Conservation (phyloP, 2,797 vertebrate genomes). For the Spondyliosoma cantharus region DNA sequence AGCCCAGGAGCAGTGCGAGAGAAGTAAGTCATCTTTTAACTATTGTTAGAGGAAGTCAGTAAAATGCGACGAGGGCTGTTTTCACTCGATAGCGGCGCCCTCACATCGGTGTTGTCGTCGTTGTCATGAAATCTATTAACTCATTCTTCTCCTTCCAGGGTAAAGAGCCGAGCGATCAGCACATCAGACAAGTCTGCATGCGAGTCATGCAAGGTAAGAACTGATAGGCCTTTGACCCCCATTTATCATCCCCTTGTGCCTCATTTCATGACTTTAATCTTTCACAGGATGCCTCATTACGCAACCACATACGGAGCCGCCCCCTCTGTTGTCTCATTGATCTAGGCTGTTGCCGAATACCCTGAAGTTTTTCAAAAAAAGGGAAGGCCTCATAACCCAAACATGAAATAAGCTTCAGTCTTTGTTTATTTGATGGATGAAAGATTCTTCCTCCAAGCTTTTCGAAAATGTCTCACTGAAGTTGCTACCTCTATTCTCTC, state of each 20-base stretch:
- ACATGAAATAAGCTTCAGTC: slow-evolving; percentile 76
- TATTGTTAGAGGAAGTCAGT: neutral
- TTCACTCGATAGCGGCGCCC: slow-evolving; percentile 5
- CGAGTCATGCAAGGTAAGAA: slow-evolving; percentile 97
- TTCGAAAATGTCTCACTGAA: slow-evolving; percentile 67
- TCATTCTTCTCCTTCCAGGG: slow-evolving; percentile 84
- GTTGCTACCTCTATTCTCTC: slow-evolving; percentile 74
- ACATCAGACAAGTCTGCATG: slow-evolving; percentile 99
- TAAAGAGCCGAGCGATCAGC: slow-evolving; percentile 94
- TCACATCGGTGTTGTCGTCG: slow-evolving; percentile 36
- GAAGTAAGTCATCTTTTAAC: neutral
- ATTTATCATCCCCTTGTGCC: slow-evolving; percentile 62
- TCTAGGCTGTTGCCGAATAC: slow-evolving; percentile 51
- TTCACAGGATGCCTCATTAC: slow-evolving; percentile 71
- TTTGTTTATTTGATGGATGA: slow-evolving; percentile 83
- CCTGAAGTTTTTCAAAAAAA: slow-evolving; percentile 51
- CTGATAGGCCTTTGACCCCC: slow-evolving; percentile 65
- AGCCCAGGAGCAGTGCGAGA: neutral
- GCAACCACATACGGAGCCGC: slow-evolving; percentile 49
- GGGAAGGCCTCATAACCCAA: slow-evolving; percentile 64
- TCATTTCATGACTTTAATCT: slow-evolving; percentile 73
- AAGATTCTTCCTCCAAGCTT: slow-evolving; percentile 62
- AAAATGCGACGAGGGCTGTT: neutral
- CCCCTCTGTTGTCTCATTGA: slow-evolving; percentile 58
- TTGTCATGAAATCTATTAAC: slow-evolving; percentile 44